Conservation (phyloP, 2,888 invertebrate species). For the Drosophila mimica region DNA sequence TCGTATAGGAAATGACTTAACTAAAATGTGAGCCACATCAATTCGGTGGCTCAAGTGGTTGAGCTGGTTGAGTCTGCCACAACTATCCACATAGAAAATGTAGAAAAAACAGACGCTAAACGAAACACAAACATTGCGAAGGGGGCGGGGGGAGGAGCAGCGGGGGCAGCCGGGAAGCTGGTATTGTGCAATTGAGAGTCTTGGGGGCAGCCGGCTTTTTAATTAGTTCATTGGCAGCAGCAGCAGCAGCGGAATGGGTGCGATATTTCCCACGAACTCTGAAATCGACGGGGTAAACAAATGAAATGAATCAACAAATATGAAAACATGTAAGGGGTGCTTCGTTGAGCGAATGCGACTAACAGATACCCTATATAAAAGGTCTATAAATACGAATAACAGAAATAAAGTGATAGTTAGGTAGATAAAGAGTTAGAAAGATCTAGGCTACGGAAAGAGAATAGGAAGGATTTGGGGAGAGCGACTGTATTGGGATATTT, state of each 20-base stretch:
- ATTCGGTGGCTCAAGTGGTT: conserved; percentile 59
- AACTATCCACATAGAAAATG: neutral
- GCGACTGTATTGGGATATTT: neutral
- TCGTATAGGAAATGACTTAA: conserved; percentile 77
- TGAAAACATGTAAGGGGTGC: conserved; percentile 21
- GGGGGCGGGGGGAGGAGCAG: neutral
- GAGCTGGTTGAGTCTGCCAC: conserved; percentile 21
- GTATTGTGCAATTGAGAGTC: conserved; percentile 63
- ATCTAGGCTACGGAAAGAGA: neutral
- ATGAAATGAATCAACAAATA: conserved; percentile 77
- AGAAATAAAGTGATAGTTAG: too few relatives aligned
- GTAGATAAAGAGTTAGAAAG: too few relatives aligned
- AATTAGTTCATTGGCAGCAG: conserved; percentile 76
- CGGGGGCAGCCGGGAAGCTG: conserved; percentile 7
- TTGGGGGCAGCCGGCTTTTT: conserved; percentile 50
- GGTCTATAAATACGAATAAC: too few relatives aligned
- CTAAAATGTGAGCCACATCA: conserved; percentile 54
- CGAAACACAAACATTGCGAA: conserved; percentile 26
- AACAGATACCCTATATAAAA: conserved; percentile 9
- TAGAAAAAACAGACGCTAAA: conserved; percentile 28
- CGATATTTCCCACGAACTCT: conserved; percentile 77
- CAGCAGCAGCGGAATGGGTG: conserved; percentile 55
- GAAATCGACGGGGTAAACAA: conserved; percentile 64
- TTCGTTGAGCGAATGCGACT: neutral
- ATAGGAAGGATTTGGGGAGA: neutral